Percentiles rank a stretch among this genome's conserved stretches.
These are phyloP conservation scores for Latrodectus hesperus DNA, from an alignment of 2,888 invertebrate genomes.

Conservation along the genomic window DNA sequence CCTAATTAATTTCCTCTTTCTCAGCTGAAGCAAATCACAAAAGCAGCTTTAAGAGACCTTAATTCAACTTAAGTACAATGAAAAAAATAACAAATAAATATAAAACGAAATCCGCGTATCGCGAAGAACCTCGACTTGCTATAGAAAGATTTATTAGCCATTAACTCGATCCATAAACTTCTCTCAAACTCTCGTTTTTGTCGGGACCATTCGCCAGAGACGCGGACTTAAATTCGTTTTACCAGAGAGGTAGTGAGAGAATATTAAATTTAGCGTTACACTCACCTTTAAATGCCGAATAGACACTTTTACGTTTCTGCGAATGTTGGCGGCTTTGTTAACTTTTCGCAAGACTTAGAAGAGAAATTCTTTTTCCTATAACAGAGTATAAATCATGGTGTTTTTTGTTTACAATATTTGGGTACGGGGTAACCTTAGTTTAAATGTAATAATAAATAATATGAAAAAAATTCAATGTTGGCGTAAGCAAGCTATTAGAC, in stretches of 20 bases:
- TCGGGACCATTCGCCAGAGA: conserved; percentile 53
- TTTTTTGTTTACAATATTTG: too few relatives aligned
- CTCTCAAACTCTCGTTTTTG: conserved; percentile 52
- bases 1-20: too few relatives aligned
- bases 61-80: background rate
- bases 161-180: conserved; percentile 67
- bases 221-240: conserved; percentile 62
- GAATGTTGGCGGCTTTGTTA: background rate
- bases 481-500: too few relatives aligned
- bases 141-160: conserved; percentile 60
- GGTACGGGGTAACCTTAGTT: too few relatives aligned
- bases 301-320: background rate
- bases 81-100: conserved; percentile 21
- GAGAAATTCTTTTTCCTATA: too few relatives aligned
- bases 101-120: conserved; percentile 50
- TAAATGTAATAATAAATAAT: too few relatives aligned
- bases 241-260: conserved; percentile 11
- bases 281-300: too few relatives aligned
- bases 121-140: conserved; percentile 48
- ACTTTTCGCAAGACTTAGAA: too few relatives aligned
- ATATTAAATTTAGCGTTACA: conserved; percentile 25
- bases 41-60: too few relatives aligned
- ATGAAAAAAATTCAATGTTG: too few relatives aligned
- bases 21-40: too few relatives aligned
- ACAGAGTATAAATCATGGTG: too few relatives aligned